Percentiles rank a stretch among this genome's conserved stretches.
Evolutionary conservation across 2,888 invertebrate genomes (phyloP).

Genomic region (Pristionchus fissidentatus): DNA sequence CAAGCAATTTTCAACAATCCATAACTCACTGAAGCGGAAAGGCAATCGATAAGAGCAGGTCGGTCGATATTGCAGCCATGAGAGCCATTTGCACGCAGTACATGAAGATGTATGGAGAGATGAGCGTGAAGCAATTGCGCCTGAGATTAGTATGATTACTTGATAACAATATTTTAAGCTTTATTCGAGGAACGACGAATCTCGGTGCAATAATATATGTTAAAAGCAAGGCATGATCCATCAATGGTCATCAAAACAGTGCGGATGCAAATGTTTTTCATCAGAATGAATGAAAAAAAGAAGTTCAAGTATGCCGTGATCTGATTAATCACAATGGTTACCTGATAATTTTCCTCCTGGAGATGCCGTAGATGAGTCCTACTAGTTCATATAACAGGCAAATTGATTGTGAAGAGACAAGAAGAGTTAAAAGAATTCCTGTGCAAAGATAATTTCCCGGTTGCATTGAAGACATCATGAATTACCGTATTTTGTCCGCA

Average conservation of each 20-base stretch:
- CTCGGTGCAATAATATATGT: too few species aligned
- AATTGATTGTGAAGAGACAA: not conserved
- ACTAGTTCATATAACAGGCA: not conserved
- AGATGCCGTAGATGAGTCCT: constrained; percentile 11
- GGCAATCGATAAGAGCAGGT: constrained; percentile 16
- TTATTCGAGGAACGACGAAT: too few species aligned
- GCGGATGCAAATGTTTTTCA: too few species aligned
- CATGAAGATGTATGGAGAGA: constrained; percentile 41
- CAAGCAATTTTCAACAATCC: not conserved
- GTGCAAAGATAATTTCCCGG: not conserved
- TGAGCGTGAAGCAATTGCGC: not conserved
- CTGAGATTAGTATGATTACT: too few species aligned
- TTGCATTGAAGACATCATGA: not conserved
- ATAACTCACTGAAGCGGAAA: not conserved
- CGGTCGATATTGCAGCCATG: constrained; percentile 32
- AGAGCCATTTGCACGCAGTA: constrained; percentile 29
- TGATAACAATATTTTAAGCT: too few species aligned
- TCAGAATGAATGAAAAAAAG: too few species aligned
- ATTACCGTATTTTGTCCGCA: constrained; percentile 39
- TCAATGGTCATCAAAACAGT: not conserved
- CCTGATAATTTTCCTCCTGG: not conserved
- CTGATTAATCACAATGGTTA: too few species aligned
- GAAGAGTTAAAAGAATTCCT: constrained; percentile 19
- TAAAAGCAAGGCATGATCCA: not conserved
- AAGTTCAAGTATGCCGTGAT: too few species aligned